These are phyloP conservation scores for Phainopepla nitens DNA, from an alignment of 2,113 vertebrate species.

Conservation along the genomic window DNA sequence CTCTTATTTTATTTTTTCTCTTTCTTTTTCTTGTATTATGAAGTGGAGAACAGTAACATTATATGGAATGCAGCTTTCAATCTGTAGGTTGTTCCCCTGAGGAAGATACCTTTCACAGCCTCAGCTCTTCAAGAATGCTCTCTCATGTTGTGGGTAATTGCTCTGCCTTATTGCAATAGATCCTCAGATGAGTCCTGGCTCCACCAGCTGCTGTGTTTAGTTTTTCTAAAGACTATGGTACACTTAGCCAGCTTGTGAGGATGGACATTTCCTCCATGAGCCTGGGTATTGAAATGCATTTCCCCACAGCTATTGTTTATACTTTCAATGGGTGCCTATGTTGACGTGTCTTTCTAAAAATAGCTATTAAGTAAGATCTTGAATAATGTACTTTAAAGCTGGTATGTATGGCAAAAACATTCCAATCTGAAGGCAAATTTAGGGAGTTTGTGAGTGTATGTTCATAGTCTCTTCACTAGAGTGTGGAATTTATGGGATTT, in stretches of 20 bases:
- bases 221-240: not conserved
- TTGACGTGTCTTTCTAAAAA: not conserved
- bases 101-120: not conserved
- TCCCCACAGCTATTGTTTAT: not conserved
- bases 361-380: not conserved
- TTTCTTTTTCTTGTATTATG: not conserved
- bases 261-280: not conserved
- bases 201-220: not conserved
- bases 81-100: not conserved
- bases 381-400: not conserved
- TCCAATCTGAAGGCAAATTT: not conserved
- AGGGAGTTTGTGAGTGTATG: not conserved
- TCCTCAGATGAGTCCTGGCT: not conserved
- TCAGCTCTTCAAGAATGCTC: not conserved
- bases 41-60: not conserved
- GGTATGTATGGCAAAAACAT: not conserved
- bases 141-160: not conserved
- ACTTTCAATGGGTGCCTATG: not conserved
- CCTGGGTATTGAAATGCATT: not conserved
- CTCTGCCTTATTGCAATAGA: not conserved
- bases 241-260: not conserved
- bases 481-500: not conserved
- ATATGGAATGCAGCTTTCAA: not conserved
- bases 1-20: not conserved
- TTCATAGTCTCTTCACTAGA: not conserved